Percentiles rank a stretch among this genome's conserved stretches.
Evolutionary conservation across 2,113 vertebrate species (phyloP).

Genomic region (Spea bombifrons): DNA sequence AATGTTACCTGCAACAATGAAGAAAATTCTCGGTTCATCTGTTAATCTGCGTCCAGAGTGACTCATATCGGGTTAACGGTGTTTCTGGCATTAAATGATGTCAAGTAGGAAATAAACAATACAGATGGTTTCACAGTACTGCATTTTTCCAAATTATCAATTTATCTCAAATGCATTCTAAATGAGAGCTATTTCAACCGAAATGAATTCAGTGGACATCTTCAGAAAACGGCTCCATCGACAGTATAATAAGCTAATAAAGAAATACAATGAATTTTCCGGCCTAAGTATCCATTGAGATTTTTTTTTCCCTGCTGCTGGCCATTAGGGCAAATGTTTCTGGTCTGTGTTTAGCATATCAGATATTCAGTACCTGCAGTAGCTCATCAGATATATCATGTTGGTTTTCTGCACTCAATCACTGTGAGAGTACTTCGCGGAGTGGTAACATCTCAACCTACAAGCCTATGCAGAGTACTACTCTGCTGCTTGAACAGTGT

Average conservation of each 20-base stretch:
- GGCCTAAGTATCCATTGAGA: not conserved
- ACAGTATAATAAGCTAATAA: constrained; percentile 18
- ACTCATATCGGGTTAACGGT: not conserved
- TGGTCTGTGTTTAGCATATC: not conserved
- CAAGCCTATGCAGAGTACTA: no score
- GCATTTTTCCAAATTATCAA: constrained; percentile 16
- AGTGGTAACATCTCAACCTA: no score
- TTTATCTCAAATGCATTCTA: constrained; percentile 26
- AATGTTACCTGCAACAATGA: not conserved
- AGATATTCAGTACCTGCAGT: no score
- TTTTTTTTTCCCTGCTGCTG: not conserved
- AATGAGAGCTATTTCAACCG: constrained; percentile 8
- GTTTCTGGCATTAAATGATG: not conserved
- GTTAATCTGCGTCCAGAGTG: not conserved
- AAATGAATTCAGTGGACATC: constrained; percentile 11
- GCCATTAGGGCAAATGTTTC: not conserved
- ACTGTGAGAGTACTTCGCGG: no score
- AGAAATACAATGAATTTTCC: not conserved
- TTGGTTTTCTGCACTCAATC: no score
- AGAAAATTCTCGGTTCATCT: constrained; percentile 1
- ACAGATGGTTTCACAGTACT: not conserved
- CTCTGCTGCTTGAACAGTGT: no score
- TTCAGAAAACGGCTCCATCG: constrained; percentile 7
- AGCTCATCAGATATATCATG: no score
- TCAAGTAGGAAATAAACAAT: constrained; percentile 12